These are phyloP conservation scores for Valencia hispanica DNA, from an alignment of 2,797 vertebrate species.

Conservation along the genomic window DNA sequence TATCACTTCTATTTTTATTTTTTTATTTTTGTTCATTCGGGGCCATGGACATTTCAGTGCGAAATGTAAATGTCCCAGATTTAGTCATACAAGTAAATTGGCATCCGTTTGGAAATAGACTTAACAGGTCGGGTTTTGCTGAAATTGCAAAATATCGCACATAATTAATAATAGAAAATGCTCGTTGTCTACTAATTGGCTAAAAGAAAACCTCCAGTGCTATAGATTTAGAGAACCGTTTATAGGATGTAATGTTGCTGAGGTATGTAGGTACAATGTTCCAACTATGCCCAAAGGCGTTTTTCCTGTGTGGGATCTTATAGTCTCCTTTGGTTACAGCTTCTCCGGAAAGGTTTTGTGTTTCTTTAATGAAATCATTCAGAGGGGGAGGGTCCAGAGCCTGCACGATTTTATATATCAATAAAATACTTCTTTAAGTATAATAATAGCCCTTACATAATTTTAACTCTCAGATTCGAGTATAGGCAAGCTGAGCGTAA, in stretches of 20 bases:
- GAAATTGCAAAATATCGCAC: not conserved
- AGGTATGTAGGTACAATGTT: no score
- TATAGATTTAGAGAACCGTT: not conserved
- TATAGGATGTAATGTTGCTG: not conserved
- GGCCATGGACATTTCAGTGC: not conserved
- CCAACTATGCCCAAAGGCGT: not conserved
- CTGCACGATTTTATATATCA: not conserved
- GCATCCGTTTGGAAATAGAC: not conserved
- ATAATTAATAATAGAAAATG: not conserved
- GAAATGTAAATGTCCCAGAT: not conserved
- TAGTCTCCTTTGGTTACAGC: not conserved
- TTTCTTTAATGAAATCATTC: not conserved
- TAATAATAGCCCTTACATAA: not conserved
- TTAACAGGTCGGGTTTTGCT: not conserved
- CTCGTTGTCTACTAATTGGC: not conserved
- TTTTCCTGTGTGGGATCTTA: not conserved
- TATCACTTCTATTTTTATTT: not conserved
- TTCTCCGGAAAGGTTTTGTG: not conserved
- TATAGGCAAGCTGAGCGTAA: conserved; percentile 2
- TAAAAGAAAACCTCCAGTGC: not conserved
- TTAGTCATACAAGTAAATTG: not conserved
- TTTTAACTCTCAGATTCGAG: not conserved
- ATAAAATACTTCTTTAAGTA: not conserved
- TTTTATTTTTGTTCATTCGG: not conserved
- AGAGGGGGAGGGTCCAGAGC: not conserved